A percentile compares a stretch with the other conserved stretches of the same genome.
Conservation (phyloP, 2,797 vertebrate genomes). For the Hoplostethus mediterraneus region DNA sequence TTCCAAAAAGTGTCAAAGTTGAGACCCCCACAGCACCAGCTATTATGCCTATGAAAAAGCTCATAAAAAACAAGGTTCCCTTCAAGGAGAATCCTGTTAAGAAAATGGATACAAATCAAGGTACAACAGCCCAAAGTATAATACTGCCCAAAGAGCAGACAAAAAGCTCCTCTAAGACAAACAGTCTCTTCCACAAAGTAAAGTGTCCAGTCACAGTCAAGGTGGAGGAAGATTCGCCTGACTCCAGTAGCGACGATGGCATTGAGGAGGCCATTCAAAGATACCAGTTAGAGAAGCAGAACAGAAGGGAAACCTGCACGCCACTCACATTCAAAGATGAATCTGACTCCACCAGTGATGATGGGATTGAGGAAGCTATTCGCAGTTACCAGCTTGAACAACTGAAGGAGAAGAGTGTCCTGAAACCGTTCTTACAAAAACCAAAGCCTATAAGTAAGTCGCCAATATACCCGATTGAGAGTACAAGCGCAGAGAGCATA, state of each 20-base stretch:
- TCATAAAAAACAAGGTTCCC: constrained; percentile 76
- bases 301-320: constrained; percentile 45
- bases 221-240: constrained; percentile 68
- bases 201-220: constrained; percentile 53
- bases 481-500: constrained; percentile 70
- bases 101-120: constrained; percentile 62
- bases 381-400: constrained; percentile 93
- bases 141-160: constrained; percentile 43
- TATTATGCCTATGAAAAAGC: constrained; percentile 69
- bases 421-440: constrained; percentile 62
- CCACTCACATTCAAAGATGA: constrained; percentile 62
- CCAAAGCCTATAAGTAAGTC: constrained; percentile 53
- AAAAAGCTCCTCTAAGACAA: constrained; percentile 52
- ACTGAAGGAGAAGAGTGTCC: constrained; percentile 76
- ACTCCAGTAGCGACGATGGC: constrained; percentile 96
- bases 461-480: constrained; percentile 42
- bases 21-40: constrained; percentile 52
- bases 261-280: constrained; percentile 96
- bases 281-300: constrained; percentile 89
- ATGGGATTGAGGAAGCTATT: constrained; percentile 98
- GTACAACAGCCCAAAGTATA: constrained; percentile 45
- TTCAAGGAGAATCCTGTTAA: constrained; percentile 59
- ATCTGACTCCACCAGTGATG: constrained; percentile 93
- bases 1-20: constrained; percentile 66
- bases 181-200: constrained; percentile 46